phyloP scores from a whole-genome alignment of 2,113 vertebrate species.

The Elaphurus davidianus region DNA sequence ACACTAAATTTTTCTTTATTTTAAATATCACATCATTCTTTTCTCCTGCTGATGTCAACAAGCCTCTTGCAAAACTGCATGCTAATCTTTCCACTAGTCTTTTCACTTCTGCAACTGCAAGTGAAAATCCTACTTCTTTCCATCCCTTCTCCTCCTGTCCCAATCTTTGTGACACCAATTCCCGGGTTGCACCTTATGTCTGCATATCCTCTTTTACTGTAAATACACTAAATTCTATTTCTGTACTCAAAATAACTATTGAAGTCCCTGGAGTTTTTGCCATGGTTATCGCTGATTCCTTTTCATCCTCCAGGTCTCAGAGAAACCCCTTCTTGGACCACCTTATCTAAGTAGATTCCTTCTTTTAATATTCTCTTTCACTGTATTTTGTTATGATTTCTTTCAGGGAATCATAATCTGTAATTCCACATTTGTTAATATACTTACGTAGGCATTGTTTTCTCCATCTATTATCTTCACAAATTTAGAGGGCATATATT shows the following conservation, averaged over 20 bases:
- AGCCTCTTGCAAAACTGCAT: not conserved
- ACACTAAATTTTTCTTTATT: constrained; percentile 17
- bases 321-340: not conserved
- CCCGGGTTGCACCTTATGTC: not conserved
- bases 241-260: not conserved
- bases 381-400: not conserved
- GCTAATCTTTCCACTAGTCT: not conserved
- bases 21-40: not conserved
- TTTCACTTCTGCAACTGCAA: not conserved
- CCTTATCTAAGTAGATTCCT: not conserved
- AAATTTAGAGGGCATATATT: not conserved
- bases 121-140: not conserved
- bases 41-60: not conserved
- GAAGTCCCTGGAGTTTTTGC: not conserved
- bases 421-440: constrained; percentile 16
- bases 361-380: not conserved
- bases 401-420: constrained; percentile 9
- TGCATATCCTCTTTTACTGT: not conserved
- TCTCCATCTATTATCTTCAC: not conserved
- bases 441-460: not conserved
- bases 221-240: not conserved
- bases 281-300: not conserved
- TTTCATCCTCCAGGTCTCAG: not conserved
- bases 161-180: not conserved
- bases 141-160: not conserved